phyloP scores from a whole-genome alignment of 2,113 vertebrate species.

The Solenodon paradoxus region DNA sequence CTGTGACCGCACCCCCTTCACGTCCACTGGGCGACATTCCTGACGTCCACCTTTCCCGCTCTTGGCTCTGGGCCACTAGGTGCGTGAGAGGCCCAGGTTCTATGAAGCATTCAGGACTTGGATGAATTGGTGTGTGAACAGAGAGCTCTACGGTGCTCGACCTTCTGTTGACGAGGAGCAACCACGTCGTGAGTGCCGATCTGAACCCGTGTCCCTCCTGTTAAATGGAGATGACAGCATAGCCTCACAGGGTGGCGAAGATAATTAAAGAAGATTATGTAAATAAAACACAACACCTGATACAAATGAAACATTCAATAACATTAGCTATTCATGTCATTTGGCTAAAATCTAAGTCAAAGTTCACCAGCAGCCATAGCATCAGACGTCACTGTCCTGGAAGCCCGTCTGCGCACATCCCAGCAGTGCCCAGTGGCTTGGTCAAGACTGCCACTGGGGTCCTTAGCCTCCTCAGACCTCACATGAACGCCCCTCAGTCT shows the following conservation, averaged over 20 bases:
- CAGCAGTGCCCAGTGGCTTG: too few relatives aligned
- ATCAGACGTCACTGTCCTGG: rapidly evolving
- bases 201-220: background rate
- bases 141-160: background rate
- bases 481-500: rapidly evolving
- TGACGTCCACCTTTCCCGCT: background rate
- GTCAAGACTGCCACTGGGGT: background rate
- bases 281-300: background rate
- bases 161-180: background rate
- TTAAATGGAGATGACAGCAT: background rate
- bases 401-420: background rate
- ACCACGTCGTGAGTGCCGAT: too few relatives aligned
- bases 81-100: background rate
- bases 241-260: background rate
- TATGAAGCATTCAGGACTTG: background rate
- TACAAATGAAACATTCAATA: background rate
- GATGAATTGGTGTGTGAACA: background rate
- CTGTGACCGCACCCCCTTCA: background rate
- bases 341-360: background rate
- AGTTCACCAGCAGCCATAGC: background rate
- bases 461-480: background rate
- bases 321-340: background rate
- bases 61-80: background rate
- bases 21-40: background rate
- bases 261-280: background rate